Evolutionary conservation across 1,140 invertebrate species (phyloP).

Genomic region (Zelostemma sp.): DNA sequence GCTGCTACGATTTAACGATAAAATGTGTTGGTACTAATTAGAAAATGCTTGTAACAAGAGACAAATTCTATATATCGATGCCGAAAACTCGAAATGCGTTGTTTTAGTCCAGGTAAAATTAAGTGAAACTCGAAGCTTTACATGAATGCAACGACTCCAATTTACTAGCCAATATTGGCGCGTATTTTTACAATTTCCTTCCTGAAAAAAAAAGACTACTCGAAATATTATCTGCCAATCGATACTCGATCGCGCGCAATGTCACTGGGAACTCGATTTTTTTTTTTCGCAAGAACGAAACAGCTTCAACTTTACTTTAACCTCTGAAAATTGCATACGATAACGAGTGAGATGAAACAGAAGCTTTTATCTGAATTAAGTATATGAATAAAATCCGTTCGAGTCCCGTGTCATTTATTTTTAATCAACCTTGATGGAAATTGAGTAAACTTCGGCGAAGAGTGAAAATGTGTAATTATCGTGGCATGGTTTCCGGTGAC

Average conservation of each 20-base stretch:
- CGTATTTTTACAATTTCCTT: conserved; percentile 42
- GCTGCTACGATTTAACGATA: conserved; percentile 30
- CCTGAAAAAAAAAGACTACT: conserved; percentile 28
- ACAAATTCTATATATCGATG: conserved; percentile 34
- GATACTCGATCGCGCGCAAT: conserved; percentile 29
- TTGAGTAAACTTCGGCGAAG: no score
- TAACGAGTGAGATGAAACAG: no score
- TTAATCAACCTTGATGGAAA: conserved; percentile 7
- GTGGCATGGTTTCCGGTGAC: no score
- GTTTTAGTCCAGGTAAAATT: conserved; percentile 11
- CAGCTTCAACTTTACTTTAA: no score
- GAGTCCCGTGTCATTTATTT: no score
- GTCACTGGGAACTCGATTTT: conserved; percentile 25
- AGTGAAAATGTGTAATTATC: no score
- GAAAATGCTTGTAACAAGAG: conserved; percentile 38
- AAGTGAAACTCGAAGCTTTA: conserved; percentile 15
- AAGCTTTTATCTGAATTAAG: no score
- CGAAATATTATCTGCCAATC: conserved; percentile 36
- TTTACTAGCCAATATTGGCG: conserved; percentile 29
- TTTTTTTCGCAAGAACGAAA: no score
- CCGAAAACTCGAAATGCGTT: conserved; percentile 8
- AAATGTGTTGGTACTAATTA: conserved; percentile 42
- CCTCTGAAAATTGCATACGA: no score
- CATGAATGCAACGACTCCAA: conserved; percentile 43
- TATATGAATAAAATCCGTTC: no score